These are phyloP conservation scores for Tapirus terrestris DNA, from an alignment of 2,113 vertebrate species.

Conservation along the genomic window DNA sequence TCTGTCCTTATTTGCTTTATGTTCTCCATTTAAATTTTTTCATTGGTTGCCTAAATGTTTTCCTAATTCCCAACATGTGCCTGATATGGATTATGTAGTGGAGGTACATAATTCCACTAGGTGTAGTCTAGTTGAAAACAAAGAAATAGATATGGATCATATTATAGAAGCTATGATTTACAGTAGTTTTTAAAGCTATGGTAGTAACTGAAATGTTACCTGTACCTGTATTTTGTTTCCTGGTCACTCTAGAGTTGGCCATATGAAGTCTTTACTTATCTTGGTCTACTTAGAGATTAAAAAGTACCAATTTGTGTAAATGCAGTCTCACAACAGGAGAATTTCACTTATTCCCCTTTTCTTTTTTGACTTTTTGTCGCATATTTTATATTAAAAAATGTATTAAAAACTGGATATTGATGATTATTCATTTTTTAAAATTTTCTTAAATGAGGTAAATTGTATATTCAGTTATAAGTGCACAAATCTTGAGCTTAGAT, in stretches of 20 bases:
- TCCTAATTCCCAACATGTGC: not conserved
- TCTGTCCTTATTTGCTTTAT: not conserved
- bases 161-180: not conserved
- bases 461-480: not conserved
- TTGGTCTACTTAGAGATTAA: not conserved
- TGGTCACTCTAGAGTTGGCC: not conserved
- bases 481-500: not conserved
- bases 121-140: not conserved
- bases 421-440: not conserved
- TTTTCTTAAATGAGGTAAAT: not conserved
- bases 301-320: not conserved
- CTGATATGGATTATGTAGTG: not conserved
- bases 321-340: not conserved
- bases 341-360: not conserved
- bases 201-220: not conserved
- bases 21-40: not conserved
- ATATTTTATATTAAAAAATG: not conserved
- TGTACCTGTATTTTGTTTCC: not conserved
- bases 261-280: not conserved
- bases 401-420: not conserved
- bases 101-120: not conserved
- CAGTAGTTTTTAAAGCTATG: not conserved
- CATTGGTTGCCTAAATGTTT: slow-evolving; percentile 17
- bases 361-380: not conserved
- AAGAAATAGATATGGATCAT: not conserved